Evolutionary conservation across 2,113 vertebrate species (phyloP).

Genomic region (Ailuropoda melanoleuca): DNA sequence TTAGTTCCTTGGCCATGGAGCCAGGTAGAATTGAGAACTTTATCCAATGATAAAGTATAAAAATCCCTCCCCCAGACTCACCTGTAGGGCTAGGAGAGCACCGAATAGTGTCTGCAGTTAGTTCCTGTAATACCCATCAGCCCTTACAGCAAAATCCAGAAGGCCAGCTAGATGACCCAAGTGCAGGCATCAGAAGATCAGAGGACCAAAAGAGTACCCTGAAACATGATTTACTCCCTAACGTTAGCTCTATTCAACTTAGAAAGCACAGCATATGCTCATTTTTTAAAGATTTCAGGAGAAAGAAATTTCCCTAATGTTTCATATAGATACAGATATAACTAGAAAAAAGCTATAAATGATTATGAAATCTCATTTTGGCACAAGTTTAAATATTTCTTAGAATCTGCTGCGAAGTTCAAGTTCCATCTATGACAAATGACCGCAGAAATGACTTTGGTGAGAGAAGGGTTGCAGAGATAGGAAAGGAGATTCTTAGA

Average conservation of each 20-base stretch:
- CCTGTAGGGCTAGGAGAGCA: not conserved
- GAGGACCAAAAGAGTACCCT: not conserved
- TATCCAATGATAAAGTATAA: not conserved
- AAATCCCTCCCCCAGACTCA: not conserved
- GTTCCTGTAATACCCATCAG: not conserved
- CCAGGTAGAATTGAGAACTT: not conserved
- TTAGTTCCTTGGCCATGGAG: not conserved
- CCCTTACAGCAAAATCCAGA: not conserved
- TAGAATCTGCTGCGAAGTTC: not conserved
- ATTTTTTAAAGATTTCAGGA: constrained; percentile 10
- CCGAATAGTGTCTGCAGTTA: not conserved
- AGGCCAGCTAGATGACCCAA: not conserved
- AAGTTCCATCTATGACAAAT: not conserved
- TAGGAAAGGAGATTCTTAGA: not conserved
- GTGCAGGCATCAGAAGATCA: not conserved
- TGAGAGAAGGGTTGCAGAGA: not conserved
- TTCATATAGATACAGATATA: not conserved
- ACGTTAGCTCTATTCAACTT: not conserved
- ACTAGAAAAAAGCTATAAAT: not conserved
- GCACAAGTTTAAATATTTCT: constrained; percentile 24
- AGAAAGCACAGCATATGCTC: not conserved
- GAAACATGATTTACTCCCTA: not conserved
- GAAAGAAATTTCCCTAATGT: not conserved
- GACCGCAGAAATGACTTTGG: not conserved
- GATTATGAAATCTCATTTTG: constrained; percentile 30